Evolutionary conservation across 2,888 invertebrate genomes (phyloP).

Genomic region (Phortica okadai): DNA sequence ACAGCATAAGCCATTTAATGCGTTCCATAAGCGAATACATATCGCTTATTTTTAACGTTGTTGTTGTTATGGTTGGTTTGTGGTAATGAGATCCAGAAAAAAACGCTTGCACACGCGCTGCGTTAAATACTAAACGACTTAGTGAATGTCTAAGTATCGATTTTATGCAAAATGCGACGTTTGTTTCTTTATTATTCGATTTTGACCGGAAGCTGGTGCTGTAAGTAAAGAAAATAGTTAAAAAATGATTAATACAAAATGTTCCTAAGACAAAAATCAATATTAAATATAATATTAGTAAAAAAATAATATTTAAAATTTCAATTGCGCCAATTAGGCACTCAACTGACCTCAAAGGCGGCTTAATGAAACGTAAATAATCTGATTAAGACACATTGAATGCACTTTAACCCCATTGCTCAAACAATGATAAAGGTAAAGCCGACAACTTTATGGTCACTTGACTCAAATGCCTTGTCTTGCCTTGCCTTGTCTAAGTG

Average conservation of each 20-base stretch:
- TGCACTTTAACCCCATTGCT: neutral
- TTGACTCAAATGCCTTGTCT: neutral
- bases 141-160: conserved; percentile 53
- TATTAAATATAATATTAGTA: neutral
- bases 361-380: conserved; percentile 58
- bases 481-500: neutral
- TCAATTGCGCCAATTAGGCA: neutral
- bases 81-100: conserved; percentile 2
- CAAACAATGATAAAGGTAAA: conserved; percentile 17
- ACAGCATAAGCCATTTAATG: conserved; percentile 73
- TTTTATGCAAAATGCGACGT: conserved; percentile 57
- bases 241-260: neutral
- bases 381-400: conserved; percentile 48
- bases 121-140: conserved; percentile 27
- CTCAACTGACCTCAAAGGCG: neutral
- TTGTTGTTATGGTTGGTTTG: neutral
- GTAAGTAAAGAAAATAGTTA: conserved; percentile 40
- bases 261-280: neutral
- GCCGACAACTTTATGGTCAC: conserved; percentile 30
- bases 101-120: conserved; percentile 12
- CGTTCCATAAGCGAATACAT: conserved; percentile 71
- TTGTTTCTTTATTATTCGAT: conserved; percentile 2
- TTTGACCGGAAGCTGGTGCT: conserved; percentile 51
- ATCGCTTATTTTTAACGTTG: conserved; percentile 40
- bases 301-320: conserved; percentile 16